These are phyloP conservation scores for Andricus curvator DNA, from an alignment of 2,888 invertebrate genomes.

Conservation along the genomic window DNA sequence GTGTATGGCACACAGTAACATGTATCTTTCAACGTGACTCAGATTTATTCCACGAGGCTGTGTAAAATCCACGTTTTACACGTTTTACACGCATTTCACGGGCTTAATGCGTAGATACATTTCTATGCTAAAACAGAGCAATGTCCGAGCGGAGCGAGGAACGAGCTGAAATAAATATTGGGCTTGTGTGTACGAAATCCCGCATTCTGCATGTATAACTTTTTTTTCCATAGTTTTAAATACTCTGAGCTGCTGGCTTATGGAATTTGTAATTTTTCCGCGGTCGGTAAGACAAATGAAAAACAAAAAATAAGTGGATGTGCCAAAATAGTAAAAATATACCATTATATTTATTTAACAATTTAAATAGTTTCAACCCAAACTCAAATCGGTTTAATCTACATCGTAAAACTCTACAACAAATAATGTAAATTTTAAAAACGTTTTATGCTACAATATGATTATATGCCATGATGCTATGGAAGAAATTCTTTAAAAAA, in stretches of 20 bases:
- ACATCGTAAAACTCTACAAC: no score
- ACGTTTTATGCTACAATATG: no score
- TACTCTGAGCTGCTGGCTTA: constrained; percentile 1
- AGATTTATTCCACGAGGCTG: constrained; percentile 12
- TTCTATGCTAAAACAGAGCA: not conserved
- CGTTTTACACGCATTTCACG: constrained; percentile 19
- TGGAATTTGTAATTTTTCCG: not conserved
- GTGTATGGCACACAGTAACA: constrained; percentile 2
- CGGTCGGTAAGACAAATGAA: not conserved
- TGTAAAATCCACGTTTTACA: constrained; percentile 27
- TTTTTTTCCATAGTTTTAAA: constrained; percentile 18
- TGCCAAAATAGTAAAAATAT: not conserved
- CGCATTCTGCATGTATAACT: not conserved
- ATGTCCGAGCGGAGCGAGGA: not conserved
- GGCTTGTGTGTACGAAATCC: not conserved
- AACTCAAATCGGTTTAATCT: no score
- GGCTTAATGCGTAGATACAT: constrained; percentile 27
- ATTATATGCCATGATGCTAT: no score
- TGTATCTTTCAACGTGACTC: constrained; percentile 15
- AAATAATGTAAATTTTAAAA: no score
- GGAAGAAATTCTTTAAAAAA: no score
- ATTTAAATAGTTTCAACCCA: no score
- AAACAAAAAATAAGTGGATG: not conserved
- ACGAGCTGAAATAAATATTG: constrained; percentile 29
- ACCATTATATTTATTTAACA: no score